These are phyloP conservation scores for Coilia nasus DNA, from an alignment of 2,797 vertebrate genomes.

Conservation along the genomic window DNA sequence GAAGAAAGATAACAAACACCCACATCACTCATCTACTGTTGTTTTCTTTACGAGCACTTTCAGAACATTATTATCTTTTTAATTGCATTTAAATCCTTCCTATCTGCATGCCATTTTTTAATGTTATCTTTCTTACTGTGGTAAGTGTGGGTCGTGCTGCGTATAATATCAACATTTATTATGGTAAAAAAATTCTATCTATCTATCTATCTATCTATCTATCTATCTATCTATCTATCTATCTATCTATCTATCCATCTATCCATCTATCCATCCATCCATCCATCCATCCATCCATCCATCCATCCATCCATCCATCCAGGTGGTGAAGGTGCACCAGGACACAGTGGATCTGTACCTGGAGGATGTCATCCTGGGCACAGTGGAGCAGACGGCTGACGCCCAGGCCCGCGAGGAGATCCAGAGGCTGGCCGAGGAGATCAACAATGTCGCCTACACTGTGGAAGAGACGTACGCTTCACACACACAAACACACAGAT, in stretches of 20 bases:
- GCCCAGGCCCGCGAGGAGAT: conserved; percentile 88
- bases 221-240: background rate
- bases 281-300: no score
- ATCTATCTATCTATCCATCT: background rate
- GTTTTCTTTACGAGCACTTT: no score
- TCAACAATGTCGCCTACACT: conserved; percentile 85
- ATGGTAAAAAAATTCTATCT: no score
- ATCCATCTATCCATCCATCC: background rate
- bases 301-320: background rate
- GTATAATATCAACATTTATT: no score
- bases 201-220: background rate
- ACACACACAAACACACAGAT: background rate
- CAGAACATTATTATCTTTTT: no score
- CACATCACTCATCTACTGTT: no score
- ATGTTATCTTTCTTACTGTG: no score
- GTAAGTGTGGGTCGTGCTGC: no score
- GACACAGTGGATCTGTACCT: conserved; percentile 88
- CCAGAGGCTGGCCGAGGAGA: conserved; percentile 77
- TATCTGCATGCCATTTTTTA: no score
- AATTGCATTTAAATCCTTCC: no score
- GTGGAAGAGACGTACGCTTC: conserved; percentile 82
- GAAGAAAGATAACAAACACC: no score
- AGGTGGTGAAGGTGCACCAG: conserved; percentile 91
- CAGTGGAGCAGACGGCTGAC: conserved; percentile 77
- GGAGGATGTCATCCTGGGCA: conserved; percentile 85